Percentiles rank a stretch among this genome's conserved stretches.
These are phyloP conservation scores for Agapostemon virescens DNA, from an alignment of 2,888 invertebrate species.

Conservation along the genomic window DNA sequence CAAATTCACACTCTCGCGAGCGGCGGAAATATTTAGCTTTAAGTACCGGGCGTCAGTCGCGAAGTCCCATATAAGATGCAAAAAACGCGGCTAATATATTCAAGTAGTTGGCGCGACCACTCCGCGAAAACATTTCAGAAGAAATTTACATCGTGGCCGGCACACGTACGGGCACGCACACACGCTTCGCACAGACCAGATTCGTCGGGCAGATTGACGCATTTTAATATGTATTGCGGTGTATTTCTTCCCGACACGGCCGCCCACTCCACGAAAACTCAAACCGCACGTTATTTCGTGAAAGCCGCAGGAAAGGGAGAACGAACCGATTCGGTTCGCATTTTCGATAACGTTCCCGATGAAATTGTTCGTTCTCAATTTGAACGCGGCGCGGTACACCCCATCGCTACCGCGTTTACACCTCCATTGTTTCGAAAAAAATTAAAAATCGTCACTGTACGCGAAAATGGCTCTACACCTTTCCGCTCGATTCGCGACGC, in stretches of 20 bases:
- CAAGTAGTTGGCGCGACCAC: slow-evolving; percentile 15
- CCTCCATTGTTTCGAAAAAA: slow-evolving; percentile 28
- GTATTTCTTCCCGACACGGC: slow-evolving; percentile 21
- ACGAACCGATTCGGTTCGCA: slow-evolving; percentile 26
- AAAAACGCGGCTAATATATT: slow-evolving; percentile 38
- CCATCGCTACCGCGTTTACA: slow-evolving; percentile 25
- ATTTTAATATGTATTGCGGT: slow-evolving; percentile 37
- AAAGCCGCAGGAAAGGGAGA: slow-evolving; percentile 13
- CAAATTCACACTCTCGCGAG: not conserved
- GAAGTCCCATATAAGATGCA: slow-evolving; percentile 38
- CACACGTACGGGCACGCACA: not conserved
- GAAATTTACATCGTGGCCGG: slow-evolving; percentile 37
- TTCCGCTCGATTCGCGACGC: slow-evolving; percentile 2
- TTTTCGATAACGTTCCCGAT: not conserved
- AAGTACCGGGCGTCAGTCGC: slow-evolving; percentile 26
- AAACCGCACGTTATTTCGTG: slow-evolving; percentile 32
- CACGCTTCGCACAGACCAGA: slow-evolving; percentile 4
- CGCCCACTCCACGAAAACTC: slow-evolving; percentile 26
- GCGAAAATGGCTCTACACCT: slow-evolving; percentile 19
- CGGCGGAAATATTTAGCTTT: slow-evolving; percentile 34
- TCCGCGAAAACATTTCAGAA: slow-evolving; percentile 30
- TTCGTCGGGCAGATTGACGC: slow-evolving; percentile 43
- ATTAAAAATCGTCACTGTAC: slow-evolving; percentile 45
- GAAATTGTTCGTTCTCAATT: not conserved
- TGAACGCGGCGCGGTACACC: not conserved